phyloP scores from a whole-genome alignment of 2,113 vertebrate species.

The Cyprinodon tularosa region DNA sequence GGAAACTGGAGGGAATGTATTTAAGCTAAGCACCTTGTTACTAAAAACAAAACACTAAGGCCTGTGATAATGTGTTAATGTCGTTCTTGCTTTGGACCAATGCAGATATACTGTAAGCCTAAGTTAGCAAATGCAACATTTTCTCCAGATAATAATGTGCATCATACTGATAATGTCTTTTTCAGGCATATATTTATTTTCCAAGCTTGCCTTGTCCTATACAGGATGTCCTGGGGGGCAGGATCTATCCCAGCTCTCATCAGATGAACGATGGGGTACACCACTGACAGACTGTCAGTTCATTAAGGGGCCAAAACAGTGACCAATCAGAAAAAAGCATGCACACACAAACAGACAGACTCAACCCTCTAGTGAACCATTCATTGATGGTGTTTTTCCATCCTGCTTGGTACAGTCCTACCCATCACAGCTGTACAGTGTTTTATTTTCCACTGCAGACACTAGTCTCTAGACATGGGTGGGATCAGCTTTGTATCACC shows the following conservation, averaged over 20 bases:
- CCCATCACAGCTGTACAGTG: neutral
- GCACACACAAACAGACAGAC: neutral
- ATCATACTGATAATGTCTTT: neutral
- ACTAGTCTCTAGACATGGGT: neutral
- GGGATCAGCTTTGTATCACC: neutral
- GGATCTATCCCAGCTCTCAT: neutral
- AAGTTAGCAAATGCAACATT: neutral
- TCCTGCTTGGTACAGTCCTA: neutral
- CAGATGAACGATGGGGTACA: neutral
- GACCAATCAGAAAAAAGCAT: neutral
- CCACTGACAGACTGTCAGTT: neutral
- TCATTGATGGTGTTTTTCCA: neutral
- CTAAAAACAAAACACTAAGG: neutral
- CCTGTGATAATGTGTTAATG: neutral
- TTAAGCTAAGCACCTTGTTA: neutral
- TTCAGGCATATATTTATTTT: neutral
- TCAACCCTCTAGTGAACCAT: neutral
- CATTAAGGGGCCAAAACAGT: neutral
- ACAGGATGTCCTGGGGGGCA: neutral
- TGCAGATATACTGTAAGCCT: neutral
- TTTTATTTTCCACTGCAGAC: conserved; percentile 5
- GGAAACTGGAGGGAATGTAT: neutral
- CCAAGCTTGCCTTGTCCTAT: neutral
- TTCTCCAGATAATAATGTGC: neutral
- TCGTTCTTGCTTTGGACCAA: neutral